A percentile compares a stretch with the other conserved stretches of the same genome.
Evolutionary conservation across 1,140 invertebrate species (phyloP).

Genomic region (Bombus superbus): DNA sequence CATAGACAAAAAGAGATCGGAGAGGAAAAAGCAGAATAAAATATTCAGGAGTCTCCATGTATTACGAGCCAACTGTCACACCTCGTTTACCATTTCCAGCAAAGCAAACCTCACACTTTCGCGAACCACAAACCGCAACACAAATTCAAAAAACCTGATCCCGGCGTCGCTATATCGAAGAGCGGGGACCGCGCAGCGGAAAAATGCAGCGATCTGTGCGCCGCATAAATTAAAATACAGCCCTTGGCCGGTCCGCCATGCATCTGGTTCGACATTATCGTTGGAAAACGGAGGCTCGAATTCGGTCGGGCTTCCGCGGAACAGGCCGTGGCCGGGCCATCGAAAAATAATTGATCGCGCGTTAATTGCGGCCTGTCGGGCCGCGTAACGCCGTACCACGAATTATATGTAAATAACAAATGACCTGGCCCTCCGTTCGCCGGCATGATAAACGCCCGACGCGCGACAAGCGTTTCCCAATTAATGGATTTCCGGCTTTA

Average conservation of each 20-base stretch:
- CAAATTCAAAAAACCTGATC: not conserved
- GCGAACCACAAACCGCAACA: not conserved
- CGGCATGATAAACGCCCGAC: constrained; percentile 69
- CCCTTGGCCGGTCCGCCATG: not conserved
- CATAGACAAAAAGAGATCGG: not conserved
- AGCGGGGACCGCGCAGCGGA: not conserved
- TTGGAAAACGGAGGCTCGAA: not conserved
- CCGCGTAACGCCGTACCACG: constrained; percentile 64
- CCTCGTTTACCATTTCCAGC: not conserved
- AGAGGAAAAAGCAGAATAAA: not conserved
- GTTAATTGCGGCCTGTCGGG: constrained; percentile 70
- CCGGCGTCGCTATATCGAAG: no score
- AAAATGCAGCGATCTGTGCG: not conserved
- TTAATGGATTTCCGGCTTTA: constrained; percentile 80
- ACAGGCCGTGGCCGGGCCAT: constrained; percentile 9
- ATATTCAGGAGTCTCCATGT: not conserved
- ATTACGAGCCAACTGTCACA: not conserved
- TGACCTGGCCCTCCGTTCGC: constrained; percentile 65
- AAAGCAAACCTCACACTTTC: not conserved
- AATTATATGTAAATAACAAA: constrained; percentile 78
- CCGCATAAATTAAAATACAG: constrained; percentile 31
- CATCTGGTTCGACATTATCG: constrained; percentile 33
- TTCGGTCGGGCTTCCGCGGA: not conserved
- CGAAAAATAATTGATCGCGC: constrained; percentile 74
- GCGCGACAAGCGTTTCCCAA: constrained; percentile 77